phyloP scores from a whole-genome alignment of 1,140 invertebrate genomes.

The Drosophila nasuta region DNA sequence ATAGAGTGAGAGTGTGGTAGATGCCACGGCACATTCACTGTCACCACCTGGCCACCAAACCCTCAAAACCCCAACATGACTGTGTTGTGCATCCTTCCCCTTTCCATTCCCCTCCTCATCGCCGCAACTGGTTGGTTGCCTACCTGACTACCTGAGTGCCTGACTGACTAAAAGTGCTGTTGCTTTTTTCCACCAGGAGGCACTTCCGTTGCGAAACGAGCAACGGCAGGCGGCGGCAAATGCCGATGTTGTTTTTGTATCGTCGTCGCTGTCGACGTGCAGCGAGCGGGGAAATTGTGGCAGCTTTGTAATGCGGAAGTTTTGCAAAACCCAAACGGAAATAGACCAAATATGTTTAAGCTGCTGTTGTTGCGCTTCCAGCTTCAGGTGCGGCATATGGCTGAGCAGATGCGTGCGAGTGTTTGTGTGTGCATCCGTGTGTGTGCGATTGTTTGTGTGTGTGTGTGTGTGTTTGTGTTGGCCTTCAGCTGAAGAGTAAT shows the following conservation, averaged over 20 bases:
- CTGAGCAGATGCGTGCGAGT: not conserved
- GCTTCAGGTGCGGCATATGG: conserved; percentile 27
- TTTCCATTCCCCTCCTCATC: not conserved
- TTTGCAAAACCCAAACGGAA: conserved; percentile 81
- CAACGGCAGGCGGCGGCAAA: conserved; percentile 13
- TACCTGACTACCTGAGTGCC: conserved; percentile 1
- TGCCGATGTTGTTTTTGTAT: conserved; percentile 44
- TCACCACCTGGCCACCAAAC: conserved; percentile 25
- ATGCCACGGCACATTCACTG: conserved; percentile 18
- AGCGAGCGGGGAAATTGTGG: conserved; percentile 68
- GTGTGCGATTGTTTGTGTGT: conserved; percentile 1
- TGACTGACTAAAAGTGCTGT: conserved; percentile 58
- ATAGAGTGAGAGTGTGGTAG: not conserved
- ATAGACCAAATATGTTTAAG: conserved; percentile 83
- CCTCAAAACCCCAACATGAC: not conserved
- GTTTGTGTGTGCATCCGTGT: not conserved
- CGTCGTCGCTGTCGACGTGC: conserved; percentile 13
- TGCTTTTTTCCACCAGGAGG: conserved; percentile 62
- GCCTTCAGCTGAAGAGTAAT: conserved; percentile 36
- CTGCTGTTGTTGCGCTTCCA: conserved; percentile 51
- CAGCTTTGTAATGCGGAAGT: conserved; percentile 82
- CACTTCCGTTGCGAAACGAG: conserved; percentile 74
- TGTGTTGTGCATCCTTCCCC: not conserved
- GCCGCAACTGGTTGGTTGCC: not conserved
- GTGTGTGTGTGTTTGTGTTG: conserved; percentile 5